These are phyloP conservation scores for Columba livia DNA, from an alignment of 2,113 vertebrate genomes.

Conservation along the genomic window DNA sequence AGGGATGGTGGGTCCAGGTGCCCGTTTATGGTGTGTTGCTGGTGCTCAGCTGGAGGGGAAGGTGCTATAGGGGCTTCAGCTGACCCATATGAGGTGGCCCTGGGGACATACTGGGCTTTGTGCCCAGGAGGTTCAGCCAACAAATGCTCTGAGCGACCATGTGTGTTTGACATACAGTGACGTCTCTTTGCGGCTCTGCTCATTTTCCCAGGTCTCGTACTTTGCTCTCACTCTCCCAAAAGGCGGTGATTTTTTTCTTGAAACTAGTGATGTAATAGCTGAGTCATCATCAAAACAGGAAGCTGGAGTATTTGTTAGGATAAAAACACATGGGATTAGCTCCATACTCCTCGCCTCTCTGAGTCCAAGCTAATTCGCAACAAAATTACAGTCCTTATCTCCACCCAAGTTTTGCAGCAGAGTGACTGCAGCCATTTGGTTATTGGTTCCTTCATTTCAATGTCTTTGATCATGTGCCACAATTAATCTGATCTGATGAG, in stretches of 20 bases:
- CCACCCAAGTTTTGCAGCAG: not conserved
- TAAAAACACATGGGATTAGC: not conserved
- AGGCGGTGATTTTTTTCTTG: not conserved
- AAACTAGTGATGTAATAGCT: not conserved
- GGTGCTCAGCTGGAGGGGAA: not conserved
- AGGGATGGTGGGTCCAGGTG: not conserved
- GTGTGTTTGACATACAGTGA: rapidly evolving
- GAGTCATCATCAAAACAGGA: not conserved
- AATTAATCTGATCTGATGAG: conserved; percentile 37
- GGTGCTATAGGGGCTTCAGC: not conserved
- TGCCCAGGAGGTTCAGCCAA: not conserved
- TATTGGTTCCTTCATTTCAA: not conserved
- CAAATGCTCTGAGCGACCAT: rapidly evolving
- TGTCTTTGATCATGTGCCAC: conserved; percentile 21
- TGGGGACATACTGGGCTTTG: rapidly evolving
- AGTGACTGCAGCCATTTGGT: not conserved
- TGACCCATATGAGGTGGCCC: rapidly evolving
- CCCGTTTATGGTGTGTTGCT: rapidly evolving
- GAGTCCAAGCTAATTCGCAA: not conserved
- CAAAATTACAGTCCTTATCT: not conserved
- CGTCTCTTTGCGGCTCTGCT: not conserved
- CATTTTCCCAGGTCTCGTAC: not conserved
- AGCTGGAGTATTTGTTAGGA: not conserved
- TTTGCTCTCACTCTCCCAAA: not conserved
- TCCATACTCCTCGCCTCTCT: rapidly evolving